These are phyloP conservation scores for Berghia stephanieae DNA, from an alignment of 1,140 invertebrate genomes.

Conservation along the genomic window DNA sequence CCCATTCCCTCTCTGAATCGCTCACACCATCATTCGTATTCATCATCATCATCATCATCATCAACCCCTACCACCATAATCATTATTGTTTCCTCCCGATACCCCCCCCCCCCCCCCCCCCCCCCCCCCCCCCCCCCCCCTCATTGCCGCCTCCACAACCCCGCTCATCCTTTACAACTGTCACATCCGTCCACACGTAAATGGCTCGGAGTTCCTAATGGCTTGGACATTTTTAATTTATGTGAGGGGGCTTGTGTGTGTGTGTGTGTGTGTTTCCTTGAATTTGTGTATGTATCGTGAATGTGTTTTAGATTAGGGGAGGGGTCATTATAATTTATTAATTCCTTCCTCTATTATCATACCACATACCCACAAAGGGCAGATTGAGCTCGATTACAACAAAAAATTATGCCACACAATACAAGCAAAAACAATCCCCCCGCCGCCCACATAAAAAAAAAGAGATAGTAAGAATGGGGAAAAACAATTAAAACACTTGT, in stretches of 20 bases:
- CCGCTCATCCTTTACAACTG: conserved; percentile 92
- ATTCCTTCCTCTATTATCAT: too few relatives aligned
- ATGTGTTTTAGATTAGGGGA: background rate
- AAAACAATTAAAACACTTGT: too few relatives aligned
- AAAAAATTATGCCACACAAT: too few relatives aligned
- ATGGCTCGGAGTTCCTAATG: background rate
- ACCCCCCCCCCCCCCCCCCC: conserved; percentile 1
- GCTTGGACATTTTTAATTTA: conserved; percentile 9
- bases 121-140: background rate
- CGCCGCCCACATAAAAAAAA: too few relatives aligned
- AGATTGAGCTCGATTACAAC: too few relatives aligned
- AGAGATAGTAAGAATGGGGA: background rate
- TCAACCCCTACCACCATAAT: background rate
- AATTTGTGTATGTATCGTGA: conserved; percentile 7
- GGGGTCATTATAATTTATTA: background rate
- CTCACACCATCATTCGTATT: background rate
- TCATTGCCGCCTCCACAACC: conserved; percentile 84
- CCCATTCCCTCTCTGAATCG: background rate
- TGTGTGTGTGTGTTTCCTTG: conserved; percentile 14
- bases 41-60: background rate
- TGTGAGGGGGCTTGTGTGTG: conserved; percentile 17
- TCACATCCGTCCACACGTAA: conserved; percentile 86
- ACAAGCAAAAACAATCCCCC: too few relatives aligned
- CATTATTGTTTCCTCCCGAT: background rate
- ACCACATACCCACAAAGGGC: too few relatives aligned